These are phyloP conservation scores for Choreutis nemorana DNA, from an alignment of 2,888 invertebrate genomes.

Conservation along the genomic window DNA sequence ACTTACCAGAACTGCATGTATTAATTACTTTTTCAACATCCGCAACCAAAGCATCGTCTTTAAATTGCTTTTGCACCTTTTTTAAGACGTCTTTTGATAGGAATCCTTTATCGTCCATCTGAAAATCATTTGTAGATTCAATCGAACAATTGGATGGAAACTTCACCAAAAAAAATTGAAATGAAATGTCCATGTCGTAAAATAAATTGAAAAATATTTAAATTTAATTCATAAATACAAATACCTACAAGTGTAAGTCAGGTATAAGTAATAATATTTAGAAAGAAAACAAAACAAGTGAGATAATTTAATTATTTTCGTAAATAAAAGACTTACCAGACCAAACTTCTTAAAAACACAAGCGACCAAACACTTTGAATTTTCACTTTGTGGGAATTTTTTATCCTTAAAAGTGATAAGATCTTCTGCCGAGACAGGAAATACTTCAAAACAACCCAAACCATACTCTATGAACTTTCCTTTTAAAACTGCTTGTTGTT, in stretches of 20 bases:
- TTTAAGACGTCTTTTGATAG: constrained; percentile 3
- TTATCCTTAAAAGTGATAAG: constrained; percentile 4
- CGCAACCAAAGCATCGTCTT: constrained; percentile 2
- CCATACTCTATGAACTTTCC: constrained; percentile 6
- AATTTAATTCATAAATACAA: too few relatives aligned
- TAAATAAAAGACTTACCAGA: constrained; percentile 3
- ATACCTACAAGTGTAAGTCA: too few relatives aligned
- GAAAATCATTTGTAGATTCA: too few relatives aligned
- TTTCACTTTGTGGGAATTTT: constrained; percentile 5
- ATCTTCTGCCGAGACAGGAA: constrained; percentile 5
- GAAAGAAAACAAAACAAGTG: background rate
- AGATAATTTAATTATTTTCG: background rate
- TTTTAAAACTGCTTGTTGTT: constrained; percentile 5
- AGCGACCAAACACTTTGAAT: constrained; percentile 6
- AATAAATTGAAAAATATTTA: too few relatives aligned
- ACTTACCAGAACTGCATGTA: constrained; percentile 15
- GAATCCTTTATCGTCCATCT: constrained; percentile 7
- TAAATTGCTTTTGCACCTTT: constrained; percentile 4
- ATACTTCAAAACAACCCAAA: constrained; percentile 6
- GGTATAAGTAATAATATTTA: too few relatives aligned
- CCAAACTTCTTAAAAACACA: constrained; percentile 8
- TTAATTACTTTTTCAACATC: constrained; percentile 6
- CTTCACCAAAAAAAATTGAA: too few relatives aligned
- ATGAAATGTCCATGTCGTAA: too few relatives aligned
- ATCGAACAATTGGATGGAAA: too few relatives aligned